Conservation (phyloP, 1,140 invertebrate species). For the Rhopalosiphum maidis region DNA sequence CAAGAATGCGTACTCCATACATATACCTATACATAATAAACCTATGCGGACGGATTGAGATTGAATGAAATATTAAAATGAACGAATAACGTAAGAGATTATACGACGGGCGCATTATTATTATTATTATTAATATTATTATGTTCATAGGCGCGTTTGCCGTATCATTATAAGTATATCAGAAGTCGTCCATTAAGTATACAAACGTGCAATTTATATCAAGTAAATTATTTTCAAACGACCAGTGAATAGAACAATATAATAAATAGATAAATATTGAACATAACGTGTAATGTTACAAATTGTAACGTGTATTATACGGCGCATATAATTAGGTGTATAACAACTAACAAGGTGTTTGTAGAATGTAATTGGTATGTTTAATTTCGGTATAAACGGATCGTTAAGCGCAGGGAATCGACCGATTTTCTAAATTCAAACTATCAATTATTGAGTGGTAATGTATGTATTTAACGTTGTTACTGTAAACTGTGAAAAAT, state of each 20-base stretch:
- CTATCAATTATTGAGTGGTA: background rate
- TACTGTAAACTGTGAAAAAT: background rate
- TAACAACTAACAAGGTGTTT: slow-evolving; percentile 36
- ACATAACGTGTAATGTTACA: background rate
- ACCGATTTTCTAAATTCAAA: background rate
- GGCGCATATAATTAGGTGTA: background rate
- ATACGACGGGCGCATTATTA: background rate
- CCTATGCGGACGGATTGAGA: background rate
- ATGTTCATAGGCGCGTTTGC: background rate
- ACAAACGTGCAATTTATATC: slow-evolving; percentile 13
- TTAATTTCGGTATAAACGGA: background rate
- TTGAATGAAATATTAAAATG: slow-evolving; percentile 3
- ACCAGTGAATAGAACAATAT: background rate
- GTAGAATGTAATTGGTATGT: slow-evolving; percentile 10
- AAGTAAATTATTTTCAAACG: slow-evolving; percentile 27
- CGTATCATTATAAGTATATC: slow-evolving; percentile 34
- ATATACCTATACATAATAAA: background rate
- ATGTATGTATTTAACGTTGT: slow-evolving; percentile 12
- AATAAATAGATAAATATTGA: background rate
- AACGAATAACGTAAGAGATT: slow-evolving; percentile 30
- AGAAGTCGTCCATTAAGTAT: slow-evolving; percentile 24
- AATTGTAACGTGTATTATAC: background rate
- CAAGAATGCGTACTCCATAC: background rate
- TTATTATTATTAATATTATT: slow-evolving; percentile 4
- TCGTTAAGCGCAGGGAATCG: background rate